Evolutionary conservation across 2,888 invertebrate genomes (phyloP).

Genomic region (Andrena flavipes): DNA sequence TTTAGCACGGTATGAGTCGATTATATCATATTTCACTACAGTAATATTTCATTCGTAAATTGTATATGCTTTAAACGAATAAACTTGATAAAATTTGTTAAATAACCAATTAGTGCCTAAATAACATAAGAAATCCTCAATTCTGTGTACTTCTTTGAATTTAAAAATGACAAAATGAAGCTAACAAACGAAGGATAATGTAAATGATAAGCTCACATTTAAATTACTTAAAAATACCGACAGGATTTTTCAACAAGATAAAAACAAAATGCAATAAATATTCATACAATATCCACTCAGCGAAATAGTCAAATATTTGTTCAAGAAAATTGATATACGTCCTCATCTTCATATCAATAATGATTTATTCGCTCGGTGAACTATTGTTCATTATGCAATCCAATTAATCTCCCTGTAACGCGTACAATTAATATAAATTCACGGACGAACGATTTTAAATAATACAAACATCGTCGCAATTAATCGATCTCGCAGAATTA

Average conservation of each 20-base stretch:
- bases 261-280: constrained; percentile 3
- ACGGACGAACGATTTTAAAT: constrained; percentile 5
- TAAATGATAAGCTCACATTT: no score
- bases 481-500: constrained; percentile 32
- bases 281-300: constrained; percentile 1
- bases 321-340: constrained; percentile 19
- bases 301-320: background rate
- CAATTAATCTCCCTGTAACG: constrained; percentile 34
- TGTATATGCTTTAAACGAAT: no score
- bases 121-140: no score
- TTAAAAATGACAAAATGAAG: no score
- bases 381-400: constrained; percentile 23
- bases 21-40: no score
- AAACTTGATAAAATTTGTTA: no score
- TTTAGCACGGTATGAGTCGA: no score
- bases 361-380: constrained; percentile 31
- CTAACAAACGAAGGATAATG: no score
- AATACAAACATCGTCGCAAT: constrained; percentile 38
- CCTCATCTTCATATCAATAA: constrained; percentile 22
- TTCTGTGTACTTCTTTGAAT: no score
- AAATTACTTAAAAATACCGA: no score
- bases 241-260: background rate
- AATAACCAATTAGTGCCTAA: no score
- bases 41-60: no score
- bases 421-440: constrained; percentile 23